Evolutionary conservation across 1,140 invertebrate genomes (phyloP).

Genomic region (Leptestheria dahalacensis): DNA sequence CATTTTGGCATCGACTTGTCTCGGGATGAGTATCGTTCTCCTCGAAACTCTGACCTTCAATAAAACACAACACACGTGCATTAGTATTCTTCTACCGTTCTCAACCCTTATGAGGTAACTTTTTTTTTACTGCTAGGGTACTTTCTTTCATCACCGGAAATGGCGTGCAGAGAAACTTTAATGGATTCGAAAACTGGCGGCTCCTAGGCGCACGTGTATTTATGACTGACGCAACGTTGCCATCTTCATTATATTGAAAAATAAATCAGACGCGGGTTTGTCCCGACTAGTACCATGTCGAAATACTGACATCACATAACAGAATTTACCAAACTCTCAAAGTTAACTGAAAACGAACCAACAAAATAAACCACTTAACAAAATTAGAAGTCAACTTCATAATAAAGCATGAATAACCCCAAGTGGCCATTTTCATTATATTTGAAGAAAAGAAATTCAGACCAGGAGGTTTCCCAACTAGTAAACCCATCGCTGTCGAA

Average conservation of each 20-base stretch:
- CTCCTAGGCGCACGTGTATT: background rate
- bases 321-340: background rate
- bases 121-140: background rate
- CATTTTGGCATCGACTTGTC: background rate
- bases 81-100: background rate
- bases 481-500: no score
- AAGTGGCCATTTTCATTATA: no score
- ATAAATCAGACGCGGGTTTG: background rate
- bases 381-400: no score
- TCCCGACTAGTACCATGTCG: background rate
- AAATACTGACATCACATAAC: background rate
- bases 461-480: no score
- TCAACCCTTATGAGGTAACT: background rate
- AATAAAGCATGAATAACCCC: no score
- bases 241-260: background rate
- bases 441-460: no score
- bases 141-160: background rate
- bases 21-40: background rate
- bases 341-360: no score
- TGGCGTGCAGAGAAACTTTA: background rate
- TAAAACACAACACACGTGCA: background rate
- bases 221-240: background rate
- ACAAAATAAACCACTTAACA: no score
- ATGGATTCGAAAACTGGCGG: background rate
- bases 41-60: background rate